Base-by-base conservation (phyloP, 2,113 vertebrate genomes). In the Rousettus leschenaultii region DNA sequence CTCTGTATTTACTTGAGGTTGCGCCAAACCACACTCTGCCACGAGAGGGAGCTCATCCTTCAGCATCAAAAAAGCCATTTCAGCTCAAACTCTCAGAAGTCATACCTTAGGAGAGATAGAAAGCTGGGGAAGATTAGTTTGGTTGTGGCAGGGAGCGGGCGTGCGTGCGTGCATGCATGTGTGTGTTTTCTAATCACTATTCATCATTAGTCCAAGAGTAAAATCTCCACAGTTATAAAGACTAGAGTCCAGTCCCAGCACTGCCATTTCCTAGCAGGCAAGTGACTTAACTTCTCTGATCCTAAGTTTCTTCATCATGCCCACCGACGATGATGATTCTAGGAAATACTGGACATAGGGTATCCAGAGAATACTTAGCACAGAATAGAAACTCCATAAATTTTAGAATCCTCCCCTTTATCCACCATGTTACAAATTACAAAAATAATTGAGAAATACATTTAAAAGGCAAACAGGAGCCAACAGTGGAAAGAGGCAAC, bases 21-120 rank as follows among this genome's bases (percentile, higher is more conserved):
- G 22, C 3, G 21, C 66, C 70, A 83, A 91, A 95, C 96, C 80
- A 66, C 43, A 74, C 86, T 89, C 93, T 87, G 78, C 86, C 97
- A 93, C 97, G 82, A 97, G 97, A 96, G 95, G 93, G 96, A 90
- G 95, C 57, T 16, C 82, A 86, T 65, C n/a, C 65, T 65, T 94
- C 24, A 96, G 33, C 24, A 33, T 83, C 55, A 68, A 86, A 53
- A 16, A 79, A 80, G 45, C 48, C 35, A 35, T 66, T 86, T 40
- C 45, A 0, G 5, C 26, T 48, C 53, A 68, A 82, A 35, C 15
- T 55, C 22, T 55, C 22, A n/a, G 63, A 55, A 21, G 38, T 61
- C 35, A 53, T 68, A 13, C 5, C 21, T 79, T 38, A 38, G 12
- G 21, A 38, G 28, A 74, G 24, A 48, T 15, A 45, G 77, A 73